phyloP scores from a whole-genome alignment of 1,140 invertebrate genomes.

The Rhopalosiphum maidis region DNA sequence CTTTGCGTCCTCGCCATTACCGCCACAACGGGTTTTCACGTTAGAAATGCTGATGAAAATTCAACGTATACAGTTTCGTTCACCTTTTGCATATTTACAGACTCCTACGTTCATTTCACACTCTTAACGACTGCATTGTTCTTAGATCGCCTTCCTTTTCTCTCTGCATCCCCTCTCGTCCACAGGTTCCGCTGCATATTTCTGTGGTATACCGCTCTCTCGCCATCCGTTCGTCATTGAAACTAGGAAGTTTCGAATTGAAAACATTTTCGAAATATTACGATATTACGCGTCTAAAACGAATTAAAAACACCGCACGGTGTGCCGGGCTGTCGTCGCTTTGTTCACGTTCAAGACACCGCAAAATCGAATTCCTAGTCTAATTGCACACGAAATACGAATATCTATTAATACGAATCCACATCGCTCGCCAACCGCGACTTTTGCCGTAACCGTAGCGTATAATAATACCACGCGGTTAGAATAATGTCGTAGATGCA shows the following conservation, averaged over 20 bases:
- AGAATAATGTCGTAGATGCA: background rate
- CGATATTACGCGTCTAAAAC: background rate
- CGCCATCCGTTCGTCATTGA: background rate
- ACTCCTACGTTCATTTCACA: background rate
- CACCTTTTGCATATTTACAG: conserved; percentile 39
- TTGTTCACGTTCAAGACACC: background rate
- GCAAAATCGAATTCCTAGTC: background rate
- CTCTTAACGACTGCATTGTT: conserved; percentile 36
- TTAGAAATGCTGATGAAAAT: conserved; percentile 37
- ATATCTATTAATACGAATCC: background rate
- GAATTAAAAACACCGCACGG: background rate
- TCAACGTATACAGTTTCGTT: conserved; percentile 30
- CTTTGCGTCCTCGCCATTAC: background rate
- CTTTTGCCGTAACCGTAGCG: background rate
- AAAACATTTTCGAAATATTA: background rate
- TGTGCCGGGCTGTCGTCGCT: background rate
- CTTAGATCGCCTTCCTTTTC: background rate
- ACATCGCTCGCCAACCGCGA: background rate
- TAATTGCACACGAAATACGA: background rate
- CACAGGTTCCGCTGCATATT: background rate
- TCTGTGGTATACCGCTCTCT: background rate
- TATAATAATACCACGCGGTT: background rate
- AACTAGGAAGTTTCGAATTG: background rate
- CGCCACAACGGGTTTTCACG: background rate
- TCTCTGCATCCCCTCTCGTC: background rate